phyloP scores from a whole-genome alignment of 2,797 vertebrate species.

The Epinephelus malabaricus region DNA sequence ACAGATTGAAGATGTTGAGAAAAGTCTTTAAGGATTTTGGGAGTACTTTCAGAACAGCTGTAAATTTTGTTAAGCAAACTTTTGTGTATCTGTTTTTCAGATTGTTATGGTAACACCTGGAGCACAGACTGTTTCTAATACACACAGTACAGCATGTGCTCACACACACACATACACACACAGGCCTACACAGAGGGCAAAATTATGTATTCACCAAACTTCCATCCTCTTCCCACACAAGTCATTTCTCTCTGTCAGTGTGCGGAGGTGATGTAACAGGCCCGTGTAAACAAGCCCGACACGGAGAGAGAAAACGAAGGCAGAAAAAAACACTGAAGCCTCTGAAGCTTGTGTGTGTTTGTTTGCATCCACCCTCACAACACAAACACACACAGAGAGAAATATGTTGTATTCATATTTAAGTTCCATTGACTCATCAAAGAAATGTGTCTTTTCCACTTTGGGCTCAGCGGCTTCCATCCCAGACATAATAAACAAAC shows the following conservation, averaged over 20 bases:
- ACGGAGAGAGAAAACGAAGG: conserved; percentile 43
- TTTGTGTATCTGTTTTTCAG: background rate
- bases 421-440: conserved; percentile 69
- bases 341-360: conserved; percentile 23
- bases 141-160: conserved; percentile 12
- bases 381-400: conserved; percentile 5
- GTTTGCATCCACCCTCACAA: conserved; percentile 3
- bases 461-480: conserved; percentile 44
- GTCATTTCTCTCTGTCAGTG: conserved; percentile 67
- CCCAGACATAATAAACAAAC: conserved; percentile 67
- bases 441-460: conserved; percentile 59
- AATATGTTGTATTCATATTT: conserved; percentile 47
- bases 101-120: background rate
- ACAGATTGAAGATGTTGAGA: background rate
- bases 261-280: conserved; percentile 74
- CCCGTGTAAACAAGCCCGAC: conserved; percentile 64
- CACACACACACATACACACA: conserved; percentile 38
- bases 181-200: conserved; percentile 55
- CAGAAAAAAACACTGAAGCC: conserved; percentile 18
- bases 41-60: background rate
- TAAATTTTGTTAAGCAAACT: background rate
- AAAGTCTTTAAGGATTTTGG: background rate
- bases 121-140: background rate
- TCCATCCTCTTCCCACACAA: conserved; percentile 69
- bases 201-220: conserved; percentile 62